Base-by-base conservation (phyloP, 2,888 invertebrate species). In the Cantharis flavilabris region DNA sequence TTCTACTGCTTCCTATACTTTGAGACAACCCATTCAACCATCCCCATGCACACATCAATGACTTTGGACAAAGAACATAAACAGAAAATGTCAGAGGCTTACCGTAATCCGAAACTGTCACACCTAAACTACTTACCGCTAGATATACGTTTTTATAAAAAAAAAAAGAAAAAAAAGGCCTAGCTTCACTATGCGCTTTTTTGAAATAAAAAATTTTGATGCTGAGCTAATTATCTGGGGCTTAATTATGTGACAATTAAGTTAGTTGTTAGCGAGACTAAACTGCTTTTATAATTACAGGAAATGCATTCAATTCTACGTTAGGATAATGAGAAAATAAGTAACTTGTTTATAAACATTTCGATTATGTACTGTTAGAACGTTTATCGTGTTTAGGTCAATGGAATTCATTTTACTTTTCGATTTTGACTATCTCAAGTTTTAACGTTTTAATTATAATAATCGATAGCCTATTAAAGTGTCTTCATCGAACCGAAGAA, bases 1-100 rank as follows among this genome's bases (percentile, higher is more conserved):
- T 79, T 76, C 65, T 67, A 76, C 72, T 79, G 81, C 78, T 77
- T 78, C 76, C 79, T 80, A 82, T 82, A 79, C 81, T 82, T 81
- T 79, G 76, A 87, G 85, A 86, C 88, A 86, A 85, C 71, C 30
- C 65, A 67, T 67, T 23, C 71, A 74, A 70, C 73, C 76, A 71
- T 73, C 63, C 70, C 26, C 49, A 16, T 20, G n/a, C 33, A 71
- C 76, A 77, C 76, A 73, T 73, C 76, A 71, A 28, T 69, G 71
- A 73, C 70, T 69, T 73, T 64, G 67, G 76, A 77, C 71, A 77
- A 77, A 73, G 73, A 72, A 69, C 72, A 70, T 72, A 69, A 70
- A 76, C 70, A 70, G 64, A 76, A 76, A 76, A 76, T 76, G 70
- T 73, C 70, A 64, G 72, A 71, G 49, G 20, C 20, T 33, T 49